Evolutionary conservation across 2,888 invertebrate genomes (phyloP).

Genomic region (Erannis defoliaria): DNA sequence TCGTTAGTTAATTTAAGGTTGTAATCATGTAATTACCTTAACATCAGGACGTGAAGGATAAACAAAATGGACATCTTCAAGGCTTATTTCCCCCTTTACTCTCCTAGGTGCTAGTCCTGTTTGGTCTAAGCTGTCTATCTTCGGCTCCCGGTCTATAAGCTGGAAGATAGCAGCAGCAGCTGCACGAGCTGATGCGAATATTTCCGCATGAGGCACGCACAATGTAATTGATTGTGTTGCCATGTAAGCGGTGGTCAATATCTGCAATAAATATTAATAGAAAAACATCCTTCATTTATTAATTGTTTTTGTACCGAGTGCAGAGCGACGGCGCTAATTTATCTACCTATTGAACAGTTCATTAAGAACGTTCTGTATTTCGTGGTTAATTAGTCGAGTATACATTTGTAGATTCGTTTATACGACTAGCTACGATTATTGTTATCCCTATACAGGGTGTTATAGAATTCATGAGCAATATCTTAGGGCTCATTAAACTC

Average conservation of each 20-base stretch:
- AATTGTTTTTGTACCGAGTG: constrained; percentile 3
- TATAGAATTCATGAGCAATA: no score
- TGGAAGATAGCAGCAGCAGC: constrained; percentile 91
- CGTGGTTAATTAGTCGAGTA: not conserved
- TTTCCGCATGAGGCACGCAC: constrained; percentile 91
- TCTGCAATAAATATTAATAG: constrained; percentile 65
- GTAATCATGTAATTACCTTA: constrained; percentile 70
- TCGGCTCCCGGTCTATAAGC: constrained; percentile 90
- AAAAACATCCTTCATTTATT: not conserved
- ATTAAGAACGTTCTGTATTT: constrained; percentile 1
- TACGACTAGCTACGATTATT: no score
- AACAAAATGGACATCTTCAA: constrained; percentile 90
- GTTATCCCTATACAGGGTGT: no score
- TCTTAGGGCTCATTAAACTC: no score
- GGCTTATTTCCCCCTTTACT: constrained; percentile 89
- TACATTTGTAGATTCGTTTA: no score
- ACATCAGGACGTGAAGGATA: constrained; percentile 93
- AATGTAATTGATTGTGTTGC: constrained; percentile 93
- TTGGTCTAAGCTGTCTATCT: constrained; percentile 89
- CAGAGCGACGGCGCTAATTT: constrained; percentile 73
- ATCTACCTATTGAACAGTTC: no score
- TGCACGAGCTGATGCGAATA: constrained; percentile 90
- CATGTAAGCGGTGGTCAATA: constrained; percentile 91
- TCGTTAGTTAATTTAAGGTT: not conserved
- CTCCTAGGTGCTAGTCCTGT: constrained; percentile 87